Percentiles rank a stretch among this genome's conserved stretches.
Conservation (phyloP, 2,113 vertebrate genomes). For the Pseudorectes ferrugineus region DNA sequence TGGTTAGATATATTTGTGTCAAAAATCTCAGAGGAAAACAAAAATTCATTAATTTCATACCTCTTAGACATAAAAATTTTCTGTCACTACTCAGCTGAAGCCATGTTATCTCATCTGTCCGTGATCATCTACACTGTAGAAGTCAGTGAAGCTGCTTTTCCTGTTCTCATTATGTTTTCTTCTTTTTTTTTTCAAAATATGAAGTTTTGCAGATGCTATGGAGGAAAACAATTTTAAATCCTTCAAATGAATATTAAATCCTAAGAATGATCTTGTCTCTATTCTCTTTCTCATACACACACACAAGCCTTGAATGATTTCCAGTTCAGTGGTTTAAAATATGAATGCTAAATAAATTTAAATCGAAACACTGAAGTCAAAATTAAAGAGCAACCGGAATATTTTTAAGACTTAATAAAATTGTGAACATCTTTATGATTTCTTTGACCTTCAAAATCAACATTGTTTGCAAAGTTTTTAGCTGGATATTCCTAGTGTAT, state of each 20-base stretch:
- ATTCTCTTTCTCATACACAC: neutral
- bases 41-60: neutral
- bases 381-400: neutral
- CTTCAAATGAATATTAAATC: neutral
- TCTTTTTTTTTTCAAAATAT: neutral
- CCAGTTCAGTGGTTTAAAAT: neutral
- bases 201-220: neutral
- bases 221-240: neutral
- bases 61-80: neutral
- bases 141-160: neutral
- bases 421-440: neutral
- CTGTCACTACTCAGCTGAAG: neutral
- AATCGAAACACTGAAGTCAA: neutral
- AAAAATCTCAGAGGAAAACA: neutral
- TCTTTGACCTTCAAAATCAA: neutral
- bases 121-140: neutral
- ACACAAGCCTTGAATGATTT: neutral
- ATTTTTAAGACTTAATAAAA: neutral
- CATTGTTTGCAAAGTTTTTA: neutral
- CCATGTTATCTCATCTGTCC: neutral
- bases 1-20: neutral
- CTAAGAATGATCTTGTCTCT: neutral
- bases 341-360: neutral
- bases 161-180: neutral
- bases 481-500: neutral